phyloP scores from a whole-genome alignment of 2,113 vertebrate genomes.

The Sander vitreus region DNA sequence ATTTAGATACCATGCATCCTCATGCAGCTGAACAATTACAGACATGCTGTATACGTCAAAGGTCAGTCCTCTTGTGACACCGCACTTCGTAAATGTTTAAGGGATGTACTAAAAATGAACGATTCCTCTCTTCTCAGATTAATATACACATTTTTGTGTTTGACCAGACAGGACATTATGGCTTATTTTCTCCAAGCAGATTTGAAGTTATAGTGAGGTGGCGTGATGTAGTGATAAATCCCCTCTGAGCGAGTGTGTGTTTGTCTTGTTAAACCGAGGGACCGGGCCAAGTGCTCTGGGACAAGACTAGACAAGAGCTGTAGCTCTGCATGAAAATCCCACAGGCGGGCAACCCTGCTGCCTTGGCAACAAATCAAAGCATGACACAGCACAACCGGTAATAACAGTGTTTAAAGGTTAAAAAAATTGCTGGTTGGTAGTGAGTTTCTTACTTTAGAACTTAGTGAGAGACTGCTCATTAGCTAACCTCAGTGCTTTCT shows the following conservation, averaged over 20 bases:
- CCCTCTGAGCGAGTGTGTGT: neutral
- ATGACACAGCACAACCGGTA: neutral
- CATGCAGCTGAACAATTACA: neutral
- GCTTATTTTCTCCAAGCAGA: neutral
- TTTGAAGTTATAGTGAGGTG: neutral
- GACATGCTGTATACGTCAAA: conserved; percentile 27
- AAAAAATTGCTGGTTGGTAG: neutral
- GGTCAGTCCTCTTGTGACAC: conserved; percentile 22
- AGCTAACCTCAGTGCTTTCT: neutral
- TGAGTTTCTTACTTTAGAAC: neutral
- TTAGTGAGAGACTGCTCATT: neutral
- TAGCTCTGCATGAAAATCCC: conserved; percentile 5
- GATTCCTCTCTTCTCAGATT: neutral
- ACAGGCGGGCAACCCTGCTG: neutral
- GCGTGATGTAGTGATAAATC: neutral
- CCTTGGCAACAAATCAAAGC: conserved; percentile 45
- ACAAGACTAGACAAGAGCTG: conserved; percentile 73
- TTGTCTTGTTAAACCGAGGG: conserved; percentile 26
- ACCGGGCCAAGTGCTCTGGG: conserved; percentile 26
- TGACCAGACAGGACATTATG: neutral
- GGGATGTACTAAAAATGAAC: conserved; percentile 6
- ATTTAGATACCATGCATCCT: conserved; percentile 34
- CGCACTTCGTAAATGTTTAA: conserved; percentile 7
- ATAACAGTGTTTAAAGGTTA: conserved; percentile 12
- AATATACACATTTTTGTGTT: neutral